A percentile compares a stretch with the other conserved stretches of the same genome.
phyloP scores from a whole-genome alignment of 2,888 invertebrate species.

The Pegoplata infirma region DNA sequence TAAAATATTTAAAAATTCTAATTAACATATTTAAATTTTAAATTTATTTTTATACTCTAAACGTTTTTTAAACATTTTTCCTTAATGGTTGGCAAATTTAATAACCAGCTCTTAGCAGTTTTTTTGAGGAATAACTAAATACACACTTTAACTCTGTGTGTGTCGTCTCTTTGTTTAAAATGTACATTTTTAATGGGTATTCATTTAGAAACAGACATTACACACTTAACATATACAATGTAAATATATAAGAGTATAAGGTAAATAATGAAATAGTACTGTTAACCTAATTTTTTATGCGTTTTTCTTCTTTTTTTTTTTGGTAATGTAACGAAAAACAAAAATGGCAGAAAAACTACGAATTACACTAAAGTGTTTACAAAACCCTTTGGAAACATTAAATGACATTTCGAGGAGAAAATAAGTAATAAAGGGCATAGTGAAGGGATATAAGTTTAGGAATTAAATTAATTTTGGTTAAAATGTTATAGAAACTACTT shows the following conservation, averaged over 20 bases:
- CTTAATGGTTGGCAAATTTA: constrained; percentile 27
- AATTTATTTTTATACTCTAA: no score
- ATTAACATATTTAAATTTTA: no score
- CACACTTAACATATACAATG: background rate
- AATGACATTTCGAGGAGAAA: constrained; percentile 45
- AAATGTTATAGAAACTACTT: no score
- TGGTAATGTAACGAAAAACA: no score
- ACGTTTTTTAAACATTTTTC: constrained; percentile 17
- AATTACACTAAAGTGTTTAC: constrained; percentile 57
- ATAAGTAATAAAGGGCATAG: no score
- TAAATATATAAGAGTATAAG: constrained; percentile 1
- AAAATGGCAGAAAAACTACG: constrained; percentile 33
- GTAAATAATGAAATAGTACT: constrained; percentile 22
- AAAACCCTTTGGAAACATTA: constrained; percentile 45
- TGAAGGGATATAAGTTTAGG: no score
- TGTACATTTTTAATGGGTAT: constrained; percentile 51
- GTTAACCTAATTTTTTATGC: constrained; percentile 49
- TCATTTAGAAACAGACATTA: constrained; percentile 53
- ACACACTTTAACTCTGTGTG: no score
- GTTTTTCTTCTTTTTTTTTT: no score
- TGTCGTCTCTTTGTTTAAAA: background rate
- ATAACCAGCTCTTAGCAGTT: constrained; percentile 17
- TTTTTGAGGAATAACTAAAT: background rate
- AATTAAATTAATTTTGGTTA: no score
- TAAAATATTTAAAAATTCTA: no score